Evolutionary conservation across 2,113 vertebrate genomes (phyloP).

Genomic region (Anarrhichthys ocellatus): DNA sequence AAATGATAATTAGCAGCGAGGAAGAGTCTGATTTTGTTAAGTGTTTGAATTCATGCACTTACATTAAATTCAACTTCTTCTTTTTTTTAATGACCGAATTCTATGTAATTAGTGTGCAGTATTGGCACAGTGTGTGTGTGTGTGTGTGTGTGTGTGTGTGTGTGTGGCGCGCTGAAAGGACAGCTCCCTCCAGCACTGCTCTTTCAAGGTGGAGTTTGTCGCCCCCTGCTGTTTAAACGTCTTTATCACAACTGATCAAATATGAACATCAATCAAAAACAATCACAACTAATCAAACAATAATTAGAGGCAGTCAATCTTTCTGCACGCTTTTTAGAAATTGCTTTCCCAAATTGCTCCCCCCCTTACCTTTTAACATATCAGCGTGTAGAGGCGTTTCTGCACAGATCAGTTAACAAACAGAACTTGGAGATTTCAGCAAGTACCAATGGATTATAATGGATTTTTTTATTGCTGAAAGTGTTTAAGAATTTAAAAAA

Average conservation of each 20-base stretch:
- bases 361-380: background rate
- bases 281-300: background rate
- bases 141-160: slow-evolving; percentile 57
- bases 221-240: slow-evolving; percentile 49
- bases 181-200: slow-evolving; percentile 79
- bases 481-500: background rate
- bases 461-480: background rate
- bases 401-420: background rate
- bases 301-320: background rate
- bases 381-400: background rate
- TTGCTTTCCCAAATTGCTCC: background rate
- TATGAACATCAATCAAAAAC: background rate
- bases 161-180: slow-evolving; percentile 84
- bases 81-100: background rate
- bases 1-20: background rate
- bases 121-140: slow-evolving; percentile 28
- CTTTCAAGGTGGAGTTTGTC: slow-evolving; percentile 43
- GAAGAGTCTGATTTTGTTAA: background rate
- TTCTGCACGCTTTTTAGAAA: background rate
- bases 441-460: background rate
- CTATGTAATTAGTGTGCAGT: slow-evolving; percentile 17
- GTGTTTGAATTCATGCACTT: background rate
- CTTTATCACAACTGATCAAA: slow-evolving; percentile 32
- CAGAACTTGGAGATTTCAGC: background rate
- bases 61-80: background rate